Base-by-base conservation (phyloP, 2,797 vertebrate genomes). In the Knipowitschia caucasica region DNA sequence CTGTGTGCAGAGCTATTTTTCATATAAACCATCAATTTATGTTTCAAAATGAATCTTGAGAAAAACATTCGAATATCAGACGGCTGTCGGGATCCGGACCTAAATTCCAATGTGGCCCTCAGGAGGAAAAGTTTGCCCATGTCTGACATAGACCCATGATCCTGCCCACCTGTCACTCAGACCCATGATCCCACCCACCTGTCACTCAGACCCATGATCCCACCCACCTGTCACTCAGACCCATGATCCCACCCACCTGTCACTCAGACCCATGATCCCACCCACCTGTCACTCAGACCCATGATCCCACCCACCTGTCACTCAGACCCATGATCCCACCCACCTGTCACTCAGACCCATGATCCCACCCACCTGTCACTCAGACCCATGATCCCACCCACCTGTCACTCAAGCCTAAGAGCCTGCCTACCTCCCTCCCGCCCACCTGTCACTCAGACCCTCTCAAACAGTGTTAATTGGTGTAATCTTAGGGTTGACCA, bases 381-480 rank as follows among this genome's bases (percentile, higher is more conserved):
- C n/a, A n/a, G n/a, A n/a, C n/a, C 31, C 31, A 34, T 11, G 14
- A 12, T 34, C 15, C n/a, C n/a, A 8, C 7, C 17, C 15, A 5
- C 18, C 15, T n/a, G 0, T 4, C 43, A n/a, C 14, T 4, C 8
- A 9, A 15, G 29, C 14, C 25, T 11, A 8, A 7, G 4, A 10
- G 44, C 30, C 2, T 2, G 12, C 23, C 40, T 10, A 1, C 8
- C 17, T n/a, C n/a, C 44, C 43, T 11, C 7, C 45, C 29, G 29
- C 25, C 29, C 45, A 26, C 1, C 27, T 4, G 44, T 31, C n/a
- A 17, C 18, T 47, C 45, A 20, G 60, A n/a, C 49, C 36, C 8
- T 2, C 27, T 69, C 53, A 44, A 82, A 77, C 83, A 86, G 83
- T 86, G 77, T 87, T 87, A 81, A 46, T 63, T 49, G 43, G 42